Base-by-base conservation (phyloP, 1,140 invertebrate genomes). In the Plectrocnemia conspersa region DNA sequence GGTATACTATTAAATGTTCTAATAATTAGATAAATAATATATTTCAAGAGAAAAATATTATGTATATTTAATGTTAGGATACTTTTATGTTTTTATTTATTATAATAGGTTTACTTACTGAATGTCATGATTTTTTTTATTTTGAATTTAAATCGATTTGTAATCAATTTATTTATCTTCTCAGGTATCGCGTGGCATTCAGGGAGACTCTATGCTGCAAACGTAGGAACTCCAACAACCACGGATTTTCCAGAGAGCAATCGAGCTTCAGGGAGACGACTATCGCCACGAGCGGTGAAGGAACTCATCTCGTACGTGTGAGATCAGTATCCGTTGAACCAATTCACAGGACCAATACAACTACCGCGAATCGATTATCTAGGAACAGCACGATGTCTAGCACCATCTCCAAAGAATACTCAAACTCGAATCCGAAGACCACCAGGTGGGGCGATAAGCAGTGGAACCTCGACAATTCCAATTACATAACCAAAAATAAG, bases 101-200 rank as follows among this genome's bases (percentile, higher is more conserved):
- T n/a, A n/a, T n/a, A 29, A 7, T 29, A 6, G 27, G n/a, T 29
- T 29, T 29, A 7, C 27, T 29, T 29, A 7, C 27, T 29, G n/a
- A n/a, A n/a, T n/a, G n/a, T n/a, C n/a, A n/a, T n/a, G n/a, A n/a
- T n/a, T 29, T 7, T 29, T 29, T 29, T 29, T n/a, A n/a, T n/a
- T 7, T 29, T 29, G 7, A n/a, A 29, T 7, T 29, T 29, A 29
- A 7, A 7, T 45, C 22, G 42, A 9, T 45, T 45, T 45, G 6
- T 7, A 16, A 6, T 7, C 7, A 15, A 22, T 22, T 18, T 22
- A 7, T 6, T 6, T 24, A 45, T 9, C 47, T 49, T 62, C 50
- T 10, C 64, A 85, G 85, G 61, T 95, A 91, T 69, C 75, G 91
- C 10, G 75, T 80, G 1, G 91, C 90, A 1, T 93, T 93, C 62